Conservation (phyloP, 1,140 invertebrate species). For the Drosophila oshimai region DNA sequence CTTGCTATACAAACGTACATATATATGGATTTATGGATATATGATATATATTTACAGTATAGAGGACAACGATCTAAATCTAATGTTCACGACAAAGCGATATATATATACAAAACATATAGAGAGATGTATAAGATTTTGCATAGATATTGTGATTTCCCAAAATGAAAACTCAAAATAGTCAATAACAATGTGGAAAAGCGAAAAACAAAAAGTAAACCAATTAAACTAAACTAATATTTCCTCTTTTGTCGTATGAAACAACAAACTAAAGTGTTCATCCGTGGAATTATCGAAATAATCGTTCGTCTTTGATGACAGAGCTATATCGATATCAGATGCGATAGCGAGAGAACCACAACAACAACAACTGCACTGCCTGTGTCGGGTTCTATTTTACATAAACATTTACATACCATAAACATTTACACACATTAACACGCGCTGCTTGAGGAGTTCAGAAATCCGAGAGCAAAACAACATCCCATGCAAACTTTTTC, state of each 20-base stretch:
- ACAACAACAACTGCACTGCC: conserved; percentile 59
- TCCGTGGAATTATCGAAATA: conserved; percentile 25
- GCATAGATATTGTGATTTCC: conserved; percentile 74
- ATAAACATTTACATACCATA: conserved; percentile 24
- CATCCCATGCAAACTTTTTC: conserved; percentile 27
- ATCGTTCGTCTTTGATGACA: conserved; percentile 17
- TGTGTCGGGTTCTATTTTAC: conserved; percentile 58
- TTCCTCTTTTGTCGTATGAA: conserved; percentile 33
- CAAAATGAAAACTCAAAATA: conserved; percentile 42
- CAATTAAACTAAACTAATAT: conserved; percentile 24
- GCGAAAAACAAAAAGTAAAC: not conserved
- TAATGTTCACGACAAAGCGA: conserved; percentile 52
- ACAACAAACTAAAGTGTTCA: conserved; percentile 28
- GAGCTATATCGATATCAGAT: not conserved
- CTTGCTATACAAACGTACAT: conserved; percentile 30
- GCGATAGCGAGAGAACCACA: conserved; percentile 3
- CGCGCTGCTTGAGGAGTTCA: conserved; percentile 3
- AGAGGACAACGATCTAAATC: conserved; percentile 64
- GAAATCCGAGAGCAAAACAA: not conserved
- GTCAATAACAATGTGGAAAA: conserved; percentile 43
- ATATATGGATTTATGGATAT: conserved; percentile 45
- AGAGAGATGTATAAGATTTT: conserved; percentile 66
- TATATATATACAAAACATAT: conserved; percentile 54
- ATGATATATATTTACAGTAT: conserved; percentile 68
- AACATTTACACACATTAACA: conserved; percentile 3